Base-by-base conservation (phyloP, 1,140 invertebrate genomes). In the Aradophagus sp. region DNA sequence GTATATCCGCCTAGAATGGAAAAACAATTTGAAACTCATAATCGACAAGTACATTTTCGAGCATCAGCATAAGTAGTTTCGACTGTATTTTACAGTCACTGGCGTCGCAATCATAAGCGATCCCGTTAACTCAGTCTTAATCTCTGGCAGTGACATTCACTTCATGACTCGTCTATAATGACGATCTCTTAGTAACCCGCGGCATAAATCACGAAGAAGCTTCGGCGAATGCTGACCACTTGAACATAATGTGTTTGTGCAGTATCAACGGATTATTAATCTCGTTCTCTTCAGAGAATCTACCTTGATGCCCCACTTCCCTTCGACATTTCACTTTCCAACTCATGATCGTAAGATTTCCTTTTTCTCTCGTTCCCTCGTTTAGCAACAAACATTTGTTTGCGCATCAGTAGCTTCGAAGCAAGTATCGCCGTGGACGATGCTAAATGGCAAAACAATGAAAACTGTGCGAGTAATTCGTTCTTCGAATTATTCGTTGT, bases 251-350 rank as follows among this genome's bases (percentile, higher is more conserved):
- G 67, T 31, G 29, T 12, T 55, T 52, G 53, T 53, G 44, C 27
- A 36, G 50, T 41, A 26, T 26, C 34, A 42, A 34, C 27, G 23
- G 52, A 70, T 66, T 73, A 71, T 77, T 67, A 73, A 74, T 67
- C 52, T 62, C 23, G 44, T 58, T 72, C 62, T 32, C 67, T 76
- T 74, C 74, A 63, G 52, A n/a, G 11, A 47, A 23, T 36, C 36
- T 59, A 35, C 29, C 10, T 39, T 13, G 14, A 13, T 39, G 19
- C 17, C 38, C 35, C 41, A 35, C 50, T 58, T 53, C 31, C 34
- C 17, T 27, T 8, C 8, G 12, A 8, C 23, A 44, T 17, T 65
- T 67, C 62, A 53, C 58, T 72, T 75, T 72, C 63, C 67, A 67
- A 59, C 56, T 53, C 52, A 56, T 59, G 17, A 63, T 19, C 58